Conservation (phyloP, 2,797 vertebrate genomes). For the Lithobates sylvaticus region DNA sequence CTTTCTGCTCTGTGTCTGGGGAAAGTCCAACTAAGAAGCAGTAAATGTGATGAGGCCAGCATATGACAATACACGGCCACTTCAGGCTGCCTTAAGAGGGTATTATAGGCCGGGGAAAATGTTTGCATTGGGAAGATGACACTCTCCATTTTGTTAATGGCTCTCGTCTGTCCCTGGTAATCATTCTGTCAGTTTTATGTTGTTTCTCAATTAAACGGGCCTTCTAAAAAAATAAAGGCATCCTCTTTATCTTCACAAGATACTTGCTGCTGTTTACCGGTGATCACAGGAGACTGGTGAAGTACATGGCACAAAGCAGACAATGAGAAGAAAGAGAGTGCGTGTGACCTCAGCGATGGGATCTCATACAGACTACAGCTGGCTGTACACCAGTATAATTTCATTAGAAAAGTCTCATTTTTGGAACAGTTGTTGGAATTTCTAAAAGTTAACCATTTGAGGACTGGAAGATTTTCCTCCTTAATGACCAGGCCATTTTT, state of each 20-base stretch:
- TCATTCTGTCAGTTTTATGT: constrained; percentile 72
- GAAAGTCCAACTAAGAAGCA: constrained; percentile 13
- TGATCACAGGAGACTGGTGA: constrained; percentile 58
- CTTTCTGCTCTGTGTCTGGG: constrained; percentile 38
- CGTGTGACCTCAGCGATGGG: background rate
- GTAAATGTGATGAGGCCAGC: constrained; percentile 66
- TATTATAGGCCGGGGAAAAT: constrained; percentile 81
- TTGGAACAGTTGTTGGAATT: too few relatives aligned
- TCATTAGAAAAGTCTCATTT: too few relatives aligned
- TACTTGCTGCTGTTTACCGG: constrained; percentile 77
- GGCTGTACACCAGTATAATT: too few relatives aligned
- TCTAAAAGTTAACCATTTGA: too few relatives aligned
- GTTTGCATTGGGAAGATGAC: constrained; percentile 82
- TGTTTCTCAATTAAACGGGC: constrained; percentile 70
- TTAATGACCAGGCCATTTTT: too few relatives aligned
- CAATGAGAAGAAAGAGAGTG: background rate
- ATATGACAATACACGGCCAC: constrained; percentile 77
- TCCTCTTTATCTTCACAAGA: constrained; percentile 69
- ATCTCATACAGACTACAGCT: too few relatives aligned
- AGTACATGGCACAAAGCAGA: constrained; percentile 9
- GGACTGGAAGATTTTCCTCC: too few relatives aligned
- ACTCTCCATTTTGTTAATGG: constrained; percentile 81
- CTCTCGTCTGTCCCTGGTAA: constrained; percentile 73
- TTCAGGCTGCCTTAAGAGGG: constrained; percentile 84
- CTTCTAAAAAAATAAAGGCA: constrained; percentile 69